Base-by-base conservation (phyloP, 2,888 invertebrate genomes). In the Nemoura dubitans region DNA sequence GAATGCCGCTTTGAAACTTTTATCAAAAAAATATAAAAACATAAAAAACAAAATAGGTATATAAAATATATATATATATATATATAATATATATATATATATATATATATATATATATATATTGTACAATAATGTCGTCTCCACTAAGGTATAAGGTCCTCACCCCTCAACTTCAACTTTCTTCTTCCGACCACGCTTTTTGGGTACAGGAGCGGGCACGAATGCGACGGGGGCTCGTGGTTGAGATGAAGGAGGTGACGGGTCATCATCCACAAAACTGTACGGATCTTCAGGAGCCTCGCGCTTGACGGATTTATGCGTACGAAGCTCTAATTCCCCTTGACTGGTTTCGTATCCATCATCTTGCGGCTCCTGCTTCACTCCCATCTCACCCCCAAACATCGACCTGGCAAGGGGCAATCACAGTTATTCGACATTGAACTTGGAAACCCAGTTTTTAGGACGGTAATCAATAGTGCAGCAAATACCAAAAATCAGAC, bases 301-400 rank as follows among this genome's bases (percentile, higher is more conserved):
- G 88, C 94, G 92, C 90, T 94, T 94, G 89, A 94, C 92, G 42
- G 86, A 59, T 43, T 25, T 43, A 25, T 14, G 76, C 85, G 27
- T 29, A 36, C 59, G 42, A 88, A 85, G 86, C 87, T 88, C n/a
- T 86, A 90, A 88, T 88, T 91, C 90, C 83, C 90, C 90, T 59
- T 59, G 59, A 92, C 96, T 96, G 89, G 97, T 97, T 93, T 97
- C 97, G 93, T 97, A 97, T 89, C 97, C 97, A 93, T 97, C 97
- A 93, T 97, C 97, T 90, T 96, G 95, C 90, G 95, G 95, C 93
- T 97, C 97, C 90, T 94, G 93, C 92, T 92, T 94, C 92, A 91
- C 90, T 86, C 89, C 85, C 92, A 91, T 90, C 86, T 90, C 85
- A 87, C 89, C 88, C 42, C 88, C 89, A 81, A 89, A 89, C 76